Base-by-base conservation (phyloP, 2,797 vertebrate genomes). In the Alauda arvensis region DNA sequence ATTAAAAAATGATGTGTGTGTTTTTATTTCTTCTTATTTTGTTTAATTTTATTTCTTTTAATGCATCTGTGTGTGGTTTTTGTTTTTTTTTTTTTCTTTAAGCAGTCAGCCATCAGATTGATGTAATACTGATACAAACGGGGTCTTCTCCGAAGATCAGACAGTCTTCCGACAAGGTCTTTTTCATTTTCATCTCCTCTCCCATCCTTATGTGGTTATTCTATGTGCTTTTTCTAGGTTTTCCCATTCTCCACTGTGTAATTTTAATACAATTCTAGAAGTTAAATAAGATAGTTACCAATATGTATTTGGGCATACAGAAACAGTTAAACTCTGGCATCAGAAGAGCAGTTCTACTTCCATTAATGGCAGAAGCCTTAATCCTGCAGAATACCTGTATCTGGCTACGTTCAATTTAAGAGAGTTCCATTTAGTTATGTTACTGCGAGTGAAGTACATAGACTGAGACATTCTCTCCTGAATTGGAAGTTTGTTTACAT, bases 101-200 rank as follows among this genome's bases (percentile, higher is more conserved):
- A 99, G 97, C 98, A 11, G 98, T 99, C 60, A 95, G 98, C 89
- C 97, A 96, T 90, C 98, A 99, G 37, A 96, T 99, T 83, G 97
- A 98, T 93, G 97, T 98, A 39, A 96, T 99, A 65, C 92, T 99
- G 25, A 99, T 98, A 94, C 99, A 99, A 96, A 99, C 98, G 74
- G 91, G 87, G 17, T 94, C 94, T 82, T 96, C 97, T 14, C 97
- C 95, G 70, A 97, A 96, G 92, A 98, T 99, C 78, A 94, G 77
- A 8, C 97, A 98, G 55, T 96, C 98, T 2, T 97, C 97, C 88
- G 91, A 95, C 72, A 97, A 98, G 98, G 99, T 99, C 60, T 92
- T 46, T 52, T 86, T 79, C 45, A 6, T 24, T 84, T 87, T 11
- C 7, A 1, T 48, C 26, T 77, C 14, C 20, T 72, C 33, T 87